Evolutionary conservation across 2,888 invertebrate species (phyloP).

Genomic region (Sicus ferrugineus): DNA sequence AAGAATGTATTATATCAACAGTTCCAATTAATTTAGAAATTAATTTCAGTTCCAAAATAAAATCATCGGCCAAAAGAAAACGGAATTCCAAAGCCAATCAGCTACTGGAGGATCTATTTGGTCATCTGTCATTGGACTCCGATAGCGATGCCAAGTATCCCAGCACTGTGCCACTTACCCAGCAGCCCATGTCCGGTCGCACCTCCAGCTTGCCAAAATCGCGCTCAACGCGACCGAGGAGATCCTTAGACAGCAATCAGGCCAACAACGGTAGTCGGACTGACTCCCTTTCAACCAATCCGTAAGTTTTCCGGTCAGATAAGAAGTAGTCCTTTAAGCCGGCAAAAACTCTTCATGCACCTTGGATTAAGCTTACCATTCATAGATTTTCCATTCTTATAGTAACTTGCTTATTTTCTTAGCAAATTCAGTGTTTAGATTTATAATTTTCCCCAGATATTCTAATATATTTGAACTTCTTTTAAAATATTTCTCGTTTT

Average conservation of each 20-base stretch:
- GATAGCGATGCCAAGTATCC: slow-evolving; percentile 61
- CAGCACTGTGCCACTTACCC: slow-evolving; percentile 55
- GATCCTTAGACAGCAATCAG: slow-evolving; percentile 50
- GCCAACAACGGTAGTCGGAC: slow-evolving; percentile 58
- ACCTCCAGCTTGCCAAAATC: slow-evolving; percentile 52
- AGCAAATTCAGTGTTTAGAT: slow-evolving; percentile 28
- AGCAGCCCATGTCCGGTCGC: slow-evolving; percentile 49
- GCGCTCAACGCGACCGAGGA: slow-evolving; percentile 44
- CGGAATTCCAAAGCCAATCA: slow-evolving; percentile 58
- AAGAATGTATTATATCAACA: slow-evolving; percentile 14
- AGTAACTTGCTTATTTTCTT: slow-evolving; percentile 39
- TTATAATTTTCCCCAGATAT: too few relatives aligned
- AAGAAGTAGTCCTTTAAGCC: background rate
- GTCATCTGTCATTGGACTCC: slow-evolving; percentile 61
- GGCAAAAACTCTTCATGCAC: background rate
- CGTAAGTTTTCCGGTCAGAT: slow-evolving; percentile 51
- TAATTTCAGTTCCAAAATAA: slow-evolving; percentile 59
- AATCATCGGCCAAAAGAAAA: slow-evolving; percentile 59
- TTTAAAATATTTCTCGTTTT: slow-evolving; percentile 16
- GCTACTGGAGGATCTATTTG: slow-evolving; percentile 63
- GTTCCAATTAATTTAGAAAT: too few relatives aligned
- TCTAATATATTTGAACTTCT: too few relatives aligned
- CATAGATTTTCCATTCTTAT: slow-evolving; percentile 15
- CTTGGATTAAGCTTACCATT: background rate
- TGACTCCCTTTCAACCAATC: slow-evolving; percentile 58